Percentiles rank a stretch among this genome's conserved stretches.
phyloP scores from a whole-genome alignment of 2,113 vertebrate genomes.

The Hyperoodon ampullatus region DNA sequence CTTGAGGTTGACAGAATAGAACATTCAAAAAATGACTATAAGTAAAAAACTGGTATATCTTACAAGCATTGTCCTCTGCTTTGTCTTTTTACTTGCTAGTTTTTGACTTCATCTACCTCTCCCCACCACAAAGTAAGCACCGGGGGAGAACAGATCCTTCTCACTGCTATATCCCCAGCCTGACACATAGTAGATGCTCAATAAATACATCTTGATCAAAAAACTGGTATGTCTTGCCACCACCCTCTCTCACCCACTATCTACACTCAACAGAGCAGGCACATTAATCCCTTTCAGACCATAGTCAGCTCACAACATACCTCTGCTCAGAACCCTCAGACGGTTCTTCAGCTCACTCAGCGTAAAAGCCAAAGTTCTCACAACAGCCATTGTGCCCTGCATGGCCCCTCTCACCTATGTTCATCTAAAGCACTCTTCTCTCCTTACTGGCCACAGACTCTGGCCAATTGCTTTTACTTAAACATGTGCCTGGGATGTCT shows the following conservation, averaged over 20 bases:
- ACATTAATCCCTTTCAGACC: not conserved
- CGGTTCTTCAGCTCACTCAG: not conserved
- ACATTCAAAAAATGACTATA: conserved; percentile 45
- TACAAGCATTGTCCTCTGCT: not conserved
- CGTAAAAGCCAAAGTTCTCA: not conserved
- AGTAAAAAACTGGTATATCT: not conserved
- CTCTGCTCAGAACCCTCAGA: not conserved
- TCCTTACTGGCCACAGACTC: not conserved
- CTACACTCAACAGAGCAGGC: not conserved
- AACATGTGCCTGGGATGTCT: too few species aligned
- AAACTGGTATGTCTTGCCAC: not conserved
- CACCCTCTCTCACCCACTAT: not conserved
- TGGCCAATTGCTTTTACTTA: not conserved
- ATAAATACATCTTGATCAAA: not conserved
- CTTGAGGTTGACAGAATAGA: conserved; percentile 33
- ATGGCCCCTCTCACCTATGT: not conserved
- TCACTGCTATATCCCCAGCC: not conserved
- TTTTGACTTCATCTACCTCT: not conserved
- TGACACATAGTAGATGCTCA: not conserved
- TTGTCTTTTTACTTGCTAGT: not conserved
- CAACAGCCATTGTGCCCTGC: too few species aligned
- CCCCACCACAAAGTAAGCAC: too few species aligned
- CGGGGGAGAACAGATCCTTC: not conserved
- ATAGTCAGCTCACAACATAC: not conserved
- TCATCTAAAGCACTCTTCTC: not conserved